These are phyloP conservation scores for Crotophaga sulcirostris DNA, from an alignment of 2,113 vertebrate species.

Conservation along the genomic window DNA sequence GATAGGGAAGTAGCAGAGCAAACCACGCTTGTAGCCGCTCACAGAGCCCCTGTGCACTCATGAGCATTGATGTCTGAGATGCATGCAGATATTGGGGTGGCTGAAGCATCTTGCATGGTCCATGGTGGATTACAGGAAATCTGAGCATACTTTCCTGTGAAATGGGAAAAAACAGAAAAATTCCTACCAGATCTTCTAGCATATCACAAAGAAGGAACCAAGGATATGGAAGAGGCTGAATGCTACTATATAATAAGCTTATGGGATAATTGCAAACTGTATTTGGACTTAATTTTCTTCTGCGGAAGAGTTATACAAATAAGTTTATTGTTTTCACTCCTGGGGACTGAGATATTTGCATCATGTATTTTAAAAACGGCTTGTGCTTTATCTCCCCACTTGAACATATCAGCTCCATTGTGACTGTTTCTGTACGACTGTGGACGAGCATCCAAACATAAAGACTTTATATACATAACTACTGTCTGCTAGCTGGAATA, in stretches of 20 bases:
- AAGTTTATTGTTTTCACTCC: constrained; percentile 20
- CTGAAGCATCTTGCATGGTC: background rate
- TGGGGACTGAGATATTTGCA: background rate
- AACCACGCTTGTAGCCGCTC: background rate
- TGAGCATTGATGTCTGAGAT: background rate
- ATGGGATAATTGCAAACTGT: background rate
- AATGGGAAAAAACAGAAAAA: background rate
- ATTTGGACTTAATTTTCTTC: constrained; percentile 36
- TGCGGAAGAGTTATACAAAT: constrained; percentile 5
- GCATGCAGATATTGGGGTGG: accelerated
- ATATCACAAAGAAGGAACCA: background rate
- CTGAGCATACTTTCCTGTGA: background rate
- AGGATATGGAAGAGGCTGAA: background rate
- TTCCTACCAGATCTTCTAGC: background rate
- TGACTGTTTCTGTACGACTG: background rate
- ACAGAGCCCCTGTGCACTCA: background rate
- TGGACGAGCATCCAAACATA: background rate
- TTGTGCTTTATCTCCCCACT: background rate
- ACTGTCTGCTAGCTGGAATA: background rate
- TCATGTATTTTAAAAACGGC: background rate
- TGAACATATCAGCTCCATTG: background rate
- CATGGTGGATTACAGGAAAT: background rate
- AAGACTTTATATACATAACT: background rate
- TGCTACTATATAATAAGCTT: constrained; percentile 1
- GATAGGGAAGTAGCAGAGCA: background rate